phyloP scores from a whole-genome alignment of 2,797 vertebrate species.

The Myotis vivesi region DNA sequence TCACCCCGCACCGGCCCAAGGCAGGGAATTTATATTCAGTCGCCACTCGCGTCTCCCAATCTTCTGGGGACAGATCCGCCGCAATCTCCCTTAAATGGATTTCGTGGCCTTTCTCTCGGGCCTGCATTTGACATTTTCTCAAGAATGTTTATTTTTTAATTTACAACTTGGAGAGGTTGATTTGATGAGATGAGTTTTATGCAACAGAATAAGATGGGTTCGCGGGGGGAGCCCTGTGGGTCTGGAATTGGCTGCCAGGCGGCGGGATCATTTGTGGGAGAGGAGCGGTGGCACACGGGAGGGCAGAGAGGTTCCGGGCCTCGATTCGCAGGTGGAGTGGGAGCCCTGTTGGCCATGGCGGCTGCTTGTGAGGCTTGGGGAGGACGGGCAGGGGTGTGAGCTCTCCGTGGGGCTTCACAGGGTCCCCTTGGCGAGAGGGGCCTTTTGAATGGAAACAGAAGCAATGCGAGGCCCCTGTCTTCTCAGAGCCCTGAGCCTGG shows the following conservation, averaged over 20 bases:
- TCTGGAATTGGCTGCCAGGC: conserved; percentile 58
- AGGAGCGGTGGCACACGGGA: conserved; percentile 43
- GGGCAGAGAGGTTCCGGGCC: conserved; percentile 50
- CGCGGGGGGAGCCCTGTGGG: conserved; percentile 8
- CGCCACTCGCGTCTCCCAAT: neutral
- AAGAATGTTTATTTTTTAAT: conserved; percentile 75
- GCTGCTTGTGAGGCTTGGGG: neutral
- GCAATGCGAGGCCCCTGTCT: neutral
- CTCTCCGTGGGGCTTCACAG: neutral
- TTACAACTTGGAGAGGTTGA: conserved; percentile 46
- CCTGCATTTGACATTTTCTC: conserved; percentile 53
- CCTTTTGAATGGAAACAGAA: conserved; percentile 31
- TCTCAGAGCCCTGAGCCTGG: neutral
- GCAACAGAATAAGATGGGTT: conserved; percentile 69
- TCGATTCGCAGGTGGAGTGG: conserved; percentile 54
- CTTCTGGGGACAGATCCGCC: conserved; percentile 44
- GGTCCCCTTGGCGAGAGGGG: neutral
- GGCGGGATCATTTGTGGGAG: conserved; percentile 65
- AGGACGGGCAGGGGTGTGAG: neutral
- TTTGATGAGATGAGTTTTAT: conserved; percentile 65
- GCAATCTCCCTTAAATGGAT: conserved; percentile 55
- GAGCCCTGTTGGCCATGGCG: conserved; percentile 29
- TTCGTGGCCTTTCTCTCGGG: conserved; percentile 72
- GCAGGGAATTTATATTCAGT: conserved; percentile 61
- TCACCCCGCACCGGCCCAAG: conserved; percentile 37